Conservation (phyloP, 2,888 invertebrate genomes). For the Ormia ochracea region DNA sequence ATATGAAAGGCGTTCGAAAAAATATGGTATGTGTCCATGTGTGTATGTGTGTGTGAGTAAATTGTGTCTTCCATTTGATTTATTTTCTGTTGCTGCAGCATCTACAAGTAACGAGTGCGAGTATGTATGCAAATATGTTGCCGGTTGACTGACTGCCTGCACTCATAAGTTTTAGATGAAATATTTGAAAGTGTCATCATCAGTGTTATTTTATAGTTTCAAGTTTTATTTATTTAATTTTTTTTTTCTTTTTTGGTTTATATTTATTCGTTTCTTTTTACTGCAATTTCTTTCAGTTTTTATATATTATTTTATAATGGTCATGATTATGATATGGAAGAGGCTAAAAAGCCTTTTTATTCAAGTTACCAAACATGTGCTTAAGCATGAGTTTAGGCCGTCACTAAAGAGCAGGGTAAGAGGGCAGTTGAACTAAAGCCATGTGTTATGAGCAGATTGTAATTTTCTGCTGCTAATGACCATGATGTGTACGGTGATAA, state of each 20-base stretch:
- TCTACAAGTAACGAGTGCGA: too few relatives aligned
- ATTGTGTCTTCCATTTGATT: constrained; percentile 48
- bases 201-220: constrained; percentile 49
- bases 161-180: constrained; percentile 39
- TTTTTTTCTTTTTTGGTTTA: too few relatives aligned
- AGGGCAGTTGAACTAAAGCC: constrained; percentile 55
- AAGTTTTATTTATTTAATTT: neutral
- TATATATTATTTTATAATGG: constrained; percentile 23
- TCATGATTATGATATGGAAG: constrained; percentile 52
- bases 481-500: neutral
- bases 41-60: neutral
- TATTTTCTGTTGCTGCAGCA: constrained; percentile 32
- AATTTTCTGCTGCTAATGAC: constrained; percentile 10
- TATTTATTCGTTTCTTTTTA: too few relatives aligned
- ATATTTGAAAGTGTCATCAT: constrained; percentile 61
- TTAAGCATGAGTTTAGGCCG: neutral
- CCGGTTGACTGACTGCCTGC: constrained; percentile 10
- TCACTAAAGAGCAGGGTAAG: neutral
- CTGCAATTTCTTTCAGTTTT: neutral
- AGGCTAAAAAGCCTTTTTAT: neutral
- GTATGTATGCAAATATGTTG: constrained; percentile 8
- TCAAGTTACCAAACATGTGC: neutral
- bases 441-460: constrained; percentile 60
- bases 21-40: neutral
- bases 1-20: neutral